Percentiles rank a stretch among this genome's conserved stretches.
phyloP scores from a whole-genome alignment of 2,888 invertebrate genomes.

The Temnothorax ravouxi region DNA sequence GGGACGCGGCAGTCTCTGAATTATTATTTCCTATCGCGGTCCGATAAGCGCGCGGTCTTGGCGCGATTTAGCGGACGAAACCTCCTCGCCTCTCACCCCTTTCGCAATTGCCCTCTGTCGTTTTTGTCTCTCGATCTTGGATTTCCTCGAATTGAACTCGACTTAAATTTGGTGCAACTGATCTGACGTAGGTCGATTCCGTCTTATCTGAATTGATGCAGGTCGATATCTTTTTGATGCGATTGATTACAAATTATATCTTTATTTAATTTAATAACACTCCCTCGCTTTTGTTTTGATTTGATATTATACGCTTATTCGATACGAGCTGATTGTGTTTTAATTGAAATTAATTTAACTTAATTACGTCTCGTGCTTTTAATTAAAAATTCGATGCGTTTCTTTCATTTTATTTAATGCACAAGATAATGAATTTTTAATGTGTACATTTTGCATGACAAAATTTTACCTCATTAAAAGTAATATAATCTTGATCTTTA shows the following conservation, averaged over 20 bases:
- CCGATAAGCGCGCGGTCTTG: constrained; percentile 16
- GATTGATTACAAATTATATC: neutral
- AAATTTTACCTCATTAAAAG: neutral
- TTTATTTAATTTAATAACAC: constrained; percentile 9
- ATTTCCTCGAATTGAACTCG: neutral
- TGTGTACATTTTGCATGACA: neutral
- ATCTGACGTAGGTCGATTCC: neutral
- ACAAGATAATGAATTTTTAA: neutral
- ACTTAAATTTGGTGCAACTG: neutral
- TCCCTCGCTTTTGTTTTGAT: neutral
- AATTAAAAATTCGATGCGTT: neutral
- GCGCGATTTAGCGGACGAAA: neutral
- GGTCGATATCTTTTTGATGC: neutral
- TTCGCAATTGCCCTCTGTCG: neutral
- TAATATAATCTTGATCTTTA: neutral
- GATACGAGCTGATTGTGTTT: neutral
- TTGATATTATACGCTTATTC: neutral
- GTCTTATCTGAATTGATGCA: neutral
- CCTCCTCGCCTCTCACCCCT: too few relatives aligned
- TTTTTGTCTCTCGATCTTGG: neutral
- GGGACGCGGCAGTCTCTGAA: neutral
- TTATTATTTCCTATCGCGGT: constrained; percentile 42
- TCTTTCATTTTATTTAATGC: neutral
- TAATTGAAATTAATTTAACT: constrained; percentile 1
- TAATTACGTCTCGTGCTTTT: neutral